These are phyloP conservation scores for Ochropleura leucogaster DNA, from an alignment of 2,888 invertebrate genomes.

Conservation along the genomic window DNA sequence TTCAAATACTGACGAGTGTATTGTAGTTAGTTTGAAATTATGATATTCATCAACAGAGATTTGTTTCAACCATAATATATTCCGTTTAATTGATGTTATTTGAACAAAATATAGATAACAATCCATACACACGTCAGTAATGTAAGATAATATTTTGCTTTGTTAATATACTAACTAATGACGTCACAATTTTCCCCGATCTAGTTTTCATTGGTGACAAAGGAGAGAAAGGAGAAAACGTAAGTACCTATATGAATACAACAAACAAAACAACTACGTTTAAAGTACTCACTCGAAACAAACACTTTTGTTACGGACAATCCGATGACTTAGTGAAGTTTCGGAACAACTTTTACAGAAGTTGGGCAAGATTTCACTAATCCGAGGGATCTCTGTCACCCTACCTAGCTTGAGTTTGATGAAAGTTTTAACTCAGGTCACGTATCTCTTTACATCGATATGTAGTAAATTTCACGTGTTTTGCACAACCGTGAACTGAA, in stretches of 20 bases:
- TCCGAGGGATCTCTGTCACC: slow-evolving; percentile 67
- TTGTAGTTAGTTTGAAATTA: slow-evolving; percentile 15
- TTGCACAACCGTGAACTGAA: slow-evolving; percentile 62
- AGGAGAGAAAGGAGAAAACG: slow-evolving; percentile 75
- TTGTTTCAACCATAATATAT: neutral
- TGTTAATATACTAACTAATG: slow-evolving; percentile 21
- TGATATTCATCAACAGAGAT: neutral
- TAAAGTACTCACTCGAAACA: slow-evolving; percentile 66
- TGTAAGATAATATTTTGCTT: neutral
- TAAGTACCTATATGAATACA: slow-evolving; percentile 72
- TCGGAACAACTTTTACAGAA: slow-evolving; percentile 60
- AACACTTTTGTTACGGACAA: slow-evolving; percentile 65
- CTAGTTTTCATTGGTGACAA: slow-evolving; percentile 81
- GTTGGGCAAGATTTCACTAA: slow-evolving; percentile 69
- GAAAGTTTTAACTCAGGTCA: slow-evolving; percentile 68
- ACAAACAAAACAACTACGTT: slow-evolving; percentile 52
- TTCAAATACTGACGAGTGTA: neutral
- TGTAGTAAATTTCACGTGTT: slow-evolving; percentile 67
- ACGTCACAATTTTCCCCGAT: slow-evolving; percentile 25
- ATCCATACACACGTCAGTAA: neutral
- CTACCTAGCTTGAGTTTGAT: slow-evolving; percentile 62
- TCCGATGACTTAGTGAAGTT: slow-evolving; percentile 61
- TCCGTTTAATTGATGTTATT: slow-evolving; percentile 10
- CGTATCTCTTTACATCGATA: slow-evolving; percentile 69
- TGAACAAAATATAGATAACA: neutral